A percentile compares a stretch with the other conserved stretches of the same genome.
Conservation (phyloP, 1,140 invertebrate species). For the Carposina sasakii region DNA sequence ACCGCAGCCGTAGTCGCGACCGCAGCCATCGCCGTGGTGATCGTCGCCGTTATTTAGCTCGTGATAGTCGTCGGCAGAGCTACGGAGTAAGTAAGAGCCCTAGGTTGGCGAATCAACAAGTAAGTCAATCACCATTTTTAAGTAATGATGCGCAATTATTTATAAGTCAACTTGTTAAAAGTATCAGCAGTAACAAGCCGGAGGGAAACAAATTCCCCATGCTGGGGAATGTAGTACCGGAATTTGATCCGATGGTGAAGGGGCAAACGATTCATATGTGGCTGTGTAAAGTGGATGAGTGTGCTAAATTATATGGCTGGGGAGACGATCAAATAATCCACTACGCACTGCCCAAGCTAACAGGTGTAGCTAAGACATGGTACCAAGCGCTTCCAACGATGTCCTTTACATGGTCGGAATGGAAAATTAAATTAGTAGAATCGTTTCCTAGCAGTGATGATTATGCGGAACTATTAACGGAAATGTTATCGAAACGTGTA, state of each 20-base stretch:
- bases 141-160: background rate
- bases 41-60: too few species aligned
- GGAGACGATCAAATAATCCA: slow-evolving; percentile 20
- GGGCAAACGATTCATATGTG: slow-evolving; percentile 17
- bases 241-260: slow-evolving; percentile 29
- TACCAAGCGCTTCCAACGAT: slow-evolving; percentile 20
- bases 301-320: slow-evolving; percentile 19
- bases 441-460: slow-evolving; percentile 18
- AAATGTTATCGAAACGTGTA: slow-evolving; percentile 7
- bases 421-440: slow-evolving; percentile 17
- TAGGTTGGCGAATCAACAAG: too few species aligned
- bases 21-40: too few species aligned
- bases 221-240: slow-evolving; percentile 27
- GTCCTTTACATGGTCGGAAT: slow-evolving; percentile 19
- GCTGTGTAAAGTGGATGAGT: slow-evolving; percentile 25
- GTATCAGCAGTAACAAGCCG: slow-evolving; percentile 9
- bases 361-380: slow-evolving; percentile 21
- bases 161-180: slow-evolving; percentile 13
- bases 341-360: slow-evolving; percentile 19
- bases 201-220: slow-evolving; percentile 22
- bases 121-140: background rate
- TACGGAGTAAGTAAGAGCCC: too few species aligned
- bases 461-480: slow-evolving; percentile 12
- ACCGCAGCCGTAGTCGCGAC: too few species aligned
- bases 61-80: too few species aligned